Evolutionary conservation across 2,113 vertebrate genomes (phyloP).

Genomic region (Rhynchomys soricoides): DNA sequence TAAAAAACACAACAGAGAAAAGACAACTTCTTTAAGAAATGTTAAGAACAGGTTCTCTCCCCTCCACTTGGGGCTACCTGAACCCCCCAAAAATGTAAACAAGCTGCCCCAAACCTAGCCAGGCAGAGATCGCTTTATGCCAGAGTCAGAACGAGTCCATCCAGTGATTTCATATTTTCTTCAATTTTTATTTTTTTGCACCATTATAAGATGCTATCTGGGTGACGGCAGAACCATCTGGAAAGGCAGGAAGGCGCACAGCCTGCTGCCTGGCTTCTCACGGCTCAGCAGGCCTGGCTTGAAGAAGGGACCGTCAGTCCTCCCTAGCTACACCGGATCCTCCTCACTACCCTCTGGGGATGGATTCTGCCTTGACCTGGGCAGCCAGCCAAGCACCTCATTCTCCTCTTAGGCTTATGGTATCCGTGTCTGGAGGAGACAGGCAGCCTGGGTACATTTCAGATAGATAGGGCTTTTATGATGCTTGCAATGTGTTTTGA

Average conservation of each 20-base stretch:
- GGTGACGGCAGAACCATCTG: constrained; percentile 80
- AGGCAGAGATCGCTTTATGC: background rate
- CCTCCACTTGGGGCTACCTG: background rate
- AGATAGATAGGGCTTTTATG: rapidly evolving
- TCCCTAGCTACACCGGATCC: background rate
- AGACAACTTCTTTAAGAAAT: background rate
- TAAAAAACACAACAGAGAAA: background rate
- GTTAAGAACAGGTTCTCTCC: background rate
- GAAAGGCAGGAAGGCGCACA: constrained; percentile 78
- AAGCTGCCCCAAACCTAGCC: background rate
- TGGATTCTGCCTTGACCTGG: background rate
- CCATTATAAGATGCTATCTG: constrained; percentile 80
- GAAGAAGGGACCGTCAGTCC: constrained; percentile 68
- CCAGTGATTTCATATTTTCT: background rate
- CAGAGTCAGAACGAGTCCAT: background rate
- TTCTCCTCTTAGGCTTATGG: background rate
- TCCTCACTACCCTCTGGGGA: rapidly evolving
- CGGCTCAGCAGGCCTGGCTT: constrained; percentile 73
- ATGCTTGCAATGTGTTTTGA: background rate
- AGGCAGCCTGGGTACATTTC: rapidly evolving
- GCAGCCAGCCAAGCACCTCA: rapidly evolving
- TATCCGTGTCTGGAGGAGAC: background rate
- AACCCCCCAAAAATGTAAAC: background rate
- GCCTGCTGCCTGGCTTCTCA: constrained; percentile 80
- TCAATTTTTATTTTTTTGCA: constrained; percentile 46